Evolutionary conservation across 2,888 invertebrate genomes (phyloP).

Genomic region (Octodonta nipae): DNA sequence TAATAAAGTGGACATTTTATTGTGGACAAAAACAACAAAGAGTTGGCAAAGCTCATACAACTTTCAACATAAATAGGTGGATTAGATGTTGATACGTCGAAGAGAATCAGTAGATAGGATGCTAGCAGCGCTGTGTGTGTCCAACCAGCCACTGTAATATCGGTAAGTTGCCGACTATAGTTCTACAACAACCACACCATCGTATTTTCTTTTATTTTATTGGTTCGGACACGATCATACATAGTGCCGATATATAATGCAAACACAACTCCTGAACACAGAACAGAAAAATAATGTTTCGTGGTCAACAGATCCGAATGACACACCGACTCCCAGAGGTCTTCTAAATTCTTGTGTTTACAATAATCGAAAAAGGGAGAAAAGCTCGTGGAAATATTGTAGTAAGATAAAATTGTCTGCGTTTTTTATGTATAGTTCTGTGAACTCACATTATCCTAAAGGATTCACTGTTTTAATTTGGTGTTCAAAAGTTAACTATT

Average conservation of each 20-base stretch:
- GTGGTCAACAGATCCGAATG: too few species aligned
- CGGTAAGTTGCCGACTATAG: conserved; percentile 14
- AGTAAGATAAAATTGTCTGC: too few species aligned
- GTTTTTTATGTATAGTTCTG: too few species aligned
- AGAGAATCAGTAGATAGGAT: conserved; percentile 17
- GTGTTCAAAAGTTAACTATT: too few species aligned
- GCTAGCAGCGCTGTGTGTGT: too few species aligned
- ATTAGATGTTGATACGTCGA: conserved; percentile 20
- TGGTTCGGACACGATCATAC: conserved; percentile 16
- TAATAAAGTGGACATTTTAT: conserved; percentile 21
- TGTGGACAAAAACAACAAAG: conserved; percentile 20
- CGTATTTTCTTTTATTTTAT: conserved; percentile 20
- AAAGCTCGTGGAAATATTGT: too few species aligned
- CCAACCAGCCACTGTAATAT: conserved; percentile 14
- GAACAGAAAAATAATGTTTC: too few species aligned
- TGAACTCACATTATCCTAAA: too few species aligned
- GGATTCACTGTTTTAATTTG: too few species aligned
- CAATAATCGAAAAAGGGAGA: too few species aligned
- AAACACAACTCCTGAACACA: conserved; percentile 24
- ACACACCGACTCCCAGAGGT: too few species aligned
- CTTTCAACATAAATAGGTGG: conserved; percentile 23
- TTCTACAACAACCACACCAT: conserved; percentile 15
- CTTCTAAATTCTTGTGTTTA: too few species aligned
- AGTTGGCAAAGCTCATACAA: conserved; percentile 21
- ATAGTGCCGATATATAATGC: conserved; percentile 20